A percentile compares a stretch with the other conserved stretches of the same genome.
phyloP scores from a whole-genome alignment of 2,113 vertebrate genomes.

The Colossoma macropomum region DNA sequence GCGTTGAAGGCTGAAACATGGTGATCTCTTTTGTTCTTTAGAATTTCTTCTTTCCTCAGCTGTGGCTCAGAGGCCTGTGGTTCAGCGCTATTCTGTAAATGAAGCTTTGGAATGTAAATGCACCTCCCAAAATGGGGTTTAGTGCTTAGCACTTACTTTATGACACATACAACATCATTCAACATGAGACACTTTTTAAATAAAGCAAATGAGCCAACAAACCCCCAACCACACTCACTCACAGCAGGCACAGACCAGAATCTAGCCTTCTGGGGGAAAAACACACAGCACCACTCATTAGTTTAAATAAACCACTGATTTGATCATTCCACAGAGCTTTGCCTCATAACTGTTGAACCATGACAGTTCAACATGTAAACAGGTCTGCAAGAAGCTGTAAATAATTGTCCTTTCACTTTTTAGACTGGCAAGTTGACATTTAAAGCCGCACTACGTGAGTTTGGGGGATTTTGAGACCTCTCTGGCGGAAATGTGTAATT shows the following conservation, averaged over 20 bases:
- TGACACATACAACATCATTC: neutral
- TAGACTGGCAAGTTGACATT: neutral
- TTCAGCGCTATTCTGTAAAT: neutral
- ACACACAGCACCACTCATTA: neutral
- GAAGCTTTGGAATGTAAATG: constrained; percentile 19
- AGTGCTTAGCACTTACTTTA: neutral
- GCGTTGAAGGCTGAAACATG: neutral
- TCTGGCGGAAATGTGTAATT: no score
- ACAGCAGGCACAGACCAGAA: neutral
- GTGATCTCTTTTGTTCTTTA: neutral
- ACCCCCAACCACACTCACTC: neutral
- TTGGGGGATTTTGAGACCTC: no score
- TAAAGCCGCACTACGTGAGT: neutral
- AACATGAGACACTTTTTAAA: constrained; percentile 8
- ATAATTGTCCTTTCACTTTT: neutral
- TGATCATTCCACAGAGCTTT: neutral
- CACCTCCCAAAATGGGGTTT: constrained; percentile 4
- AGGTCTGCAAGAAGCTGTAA: neutral
- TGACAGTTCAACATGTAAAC: neutral
- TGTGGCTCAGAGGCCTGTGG: neutral
- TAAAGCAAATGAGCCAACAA: constrained; percentile 1
- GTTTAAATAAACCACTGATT: neutral
- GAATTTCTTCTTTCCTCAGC: neutral
- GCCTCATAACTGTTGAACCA: neutral
- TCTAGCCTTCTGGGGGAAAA: neutral